A percentile compares a stretch with the other conserved stretches of the same genome.
Evolutionary conservation across 2,888 invertebrate genomes (phyloP).

Genomic region (Dermolepida albohirtum): DNA sequence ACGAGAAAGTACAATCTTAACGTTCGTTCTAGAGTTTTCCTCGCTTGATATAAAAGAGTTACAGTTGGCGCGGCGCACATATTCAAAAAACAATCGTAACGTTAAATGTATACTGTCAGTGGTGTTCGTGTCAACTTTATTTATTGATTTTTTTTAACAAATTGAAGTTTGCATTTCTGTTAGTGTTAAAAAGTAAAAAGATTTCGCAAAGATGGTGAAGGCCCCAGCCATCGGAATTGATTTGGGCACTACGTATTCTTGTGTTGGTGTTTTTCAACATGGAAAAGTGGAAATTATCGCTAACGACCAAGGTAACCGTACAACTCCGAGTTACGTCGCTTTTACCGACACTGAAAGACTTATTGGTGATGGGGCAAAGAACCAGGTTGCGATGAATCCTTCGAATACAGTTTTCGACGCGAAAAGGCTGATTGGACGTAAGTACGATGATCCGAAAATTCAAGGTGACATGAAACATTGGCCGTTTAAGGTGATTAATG

Average conservation of each 20-base stretch:
- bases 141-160: background rate
- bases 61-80: background rate
- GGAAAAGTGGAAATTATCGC: slow-evolving; percentile 89
- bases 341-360: slow-evolving; percentile 87
- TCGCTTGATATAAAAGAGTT: slow-evolving; percentile 6
- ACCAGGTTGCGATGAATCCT: slow-evolving; percentile 82
- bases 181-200: slow-evolving; percentile 57
- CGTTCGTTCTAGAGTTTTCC: slow-evolving; percentile 6
- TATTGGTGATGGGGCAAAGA: slow-evolving; percentile 89
- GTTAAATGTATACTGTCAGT: slow-evolving; percentile 31
- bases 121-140: background rate
- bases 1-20: slow-evolving; percentile 12
- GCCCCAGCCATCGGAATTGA: slow-evolving; percentile 81
- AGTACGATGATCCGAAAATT: slow-evolving; percentile 79
- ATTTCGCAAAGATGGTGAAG: slow-evolving; percentile 58
- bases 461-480: slow-evolving; percentile 86
- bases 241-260: slow-evolving; percentile 70
- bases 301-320: slow-evolving; percentile 89
- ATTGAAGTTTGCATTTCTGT: background rate
- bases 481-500: slow-evolving; percentile 81
- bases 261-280: slow-evolving; percentile 85
- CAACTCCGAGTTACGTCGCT: slow-evolving; percentile 89
- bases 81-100: slow-evolving; percentile 18
- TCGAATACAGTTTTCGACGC: slow-evolving; percentile 79
- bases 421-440: slow-evolving; percentile 84